phyloP scores from a whole-genome alignment of 2,797 vertebrate species.

The Vultur gryphus region DNA sequence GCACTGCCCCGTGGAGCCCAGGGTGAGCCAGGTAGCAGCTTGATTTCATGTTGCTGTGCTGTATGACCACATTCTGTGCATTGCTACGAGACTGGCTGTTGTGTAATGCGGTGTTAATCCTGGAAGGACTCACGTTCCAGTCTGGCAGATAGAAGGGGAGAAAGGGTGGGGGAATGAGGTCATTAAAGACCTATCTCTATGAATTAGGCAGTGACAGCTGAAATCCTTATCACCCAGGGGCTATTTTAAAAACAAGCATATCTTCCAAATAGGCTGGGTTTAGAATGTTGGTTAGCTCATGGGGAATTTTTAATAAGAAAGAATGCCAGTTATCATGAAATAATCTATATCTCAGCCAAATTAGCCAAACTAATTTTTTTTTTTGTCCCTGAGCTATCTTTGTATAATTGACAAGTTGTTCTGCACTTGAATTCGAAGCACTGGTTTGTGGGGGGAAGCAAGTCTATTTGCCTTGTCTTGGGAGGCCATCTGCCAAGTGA shows the following conservation, averaged over 20 bases:
- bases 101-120: neutral
- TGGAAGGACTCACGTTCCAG: neutral
- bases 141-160: neutral
- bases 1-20: neutral
- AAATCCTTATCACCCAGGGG: neutral
- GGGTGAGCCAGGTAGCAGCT: neutral
- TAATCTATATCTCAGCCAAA: slow-evolving; percentile 37
- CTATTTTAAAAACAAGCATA: slow-evolving; percentile 37
- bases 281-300: neutral
- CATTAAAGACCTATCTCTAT: neutral
- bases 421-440: neutral
- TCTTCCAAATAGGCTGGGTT: neutral
- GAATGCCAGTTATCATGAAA: neutral
- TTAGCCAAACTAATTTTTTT: slow-evolving; percentile 3
- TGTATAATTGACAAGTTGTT: slow-evolving; percentile 21
- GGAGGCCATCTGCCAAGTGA: neutral
- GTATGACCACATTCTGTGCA: fast-evolving
- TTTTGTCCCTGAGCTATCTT: neutral
- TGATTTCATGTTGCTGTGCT: neutral
- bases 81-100: neutral
- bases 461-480: slow-evolving; percentile 14
- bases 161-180: slow-evolving; percentile 13
- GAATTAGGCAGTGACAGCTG: neutral
- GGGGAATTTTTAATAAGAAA: neutral
- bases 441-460: neutral